Percentiles rank a stretch among this genome's conserved stretches.
These are phyloP conservation scores for Homarus americanus DNA, from an alignment of 1,140 invertebrate species.

Conservation along the genomic window DNA sequence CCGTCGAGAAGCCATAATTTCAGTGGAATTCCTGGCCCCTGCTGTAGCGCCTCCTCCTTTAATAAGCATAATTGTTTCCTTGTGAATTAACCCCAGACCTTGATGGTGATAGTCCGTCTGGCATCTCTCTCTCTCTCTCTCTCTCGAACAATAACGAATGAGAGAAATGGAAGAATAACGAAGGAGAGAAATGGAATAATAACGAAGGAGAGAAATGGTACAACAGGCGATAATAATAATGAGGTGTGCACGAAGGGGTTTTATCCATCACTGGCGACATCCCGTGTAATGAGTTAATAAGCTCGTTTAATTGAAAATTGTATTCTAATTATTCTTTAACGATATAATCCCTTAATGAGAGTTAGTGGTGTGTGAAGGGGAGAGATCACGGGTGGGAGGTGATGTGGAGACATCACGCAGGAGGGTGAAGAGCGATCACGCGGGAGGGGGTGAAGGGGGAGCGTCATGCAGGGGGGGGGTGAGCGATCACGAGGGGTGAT, in stretches of 20 bases:
- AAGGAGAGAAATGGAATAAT: neutral
- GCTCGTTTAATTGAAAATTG: too few relatives aligned
- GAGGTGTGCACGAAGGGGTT: too few relatives aligned
- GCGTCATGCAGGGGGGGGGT: too few relatives aligned
- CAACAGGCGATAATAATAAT: too few relatives aligned
- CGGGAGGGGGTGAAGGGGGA: neutral
- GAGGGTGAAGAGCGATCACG: neutral
- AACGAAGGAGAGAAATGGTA: neutral
- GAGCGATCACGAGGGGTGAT: neutral
- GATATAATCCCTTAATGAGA: neutral
- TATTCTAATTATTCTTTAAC: too few relatives aligned
- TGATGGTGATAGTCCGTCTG: too few relatives aligned
- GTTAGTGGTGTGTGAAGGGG: neutral
- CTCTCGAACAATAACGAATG: neutral
- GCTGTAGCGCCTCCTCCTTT: neutral
- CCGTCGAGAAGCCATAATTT: neutral
- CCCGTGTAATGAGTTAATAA: too few relatives aligned
- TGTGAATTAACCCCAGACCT: neutral
- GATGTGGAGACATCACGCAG: too few relatives aligned
- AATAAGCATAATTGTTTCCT: neutral
- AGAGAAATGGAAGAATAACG: neutral
- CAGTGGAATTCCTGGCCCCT: neutral
- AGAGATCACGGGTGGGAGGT: too few relatives aligned
- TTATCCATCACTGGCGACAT: too few relatives aligned
- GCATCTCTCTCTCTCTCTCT: too few relatives aligned